Conservation (phyloP, 2,113 vertebrate species). For the Rhinolophus ferrumequinum region DNA sequence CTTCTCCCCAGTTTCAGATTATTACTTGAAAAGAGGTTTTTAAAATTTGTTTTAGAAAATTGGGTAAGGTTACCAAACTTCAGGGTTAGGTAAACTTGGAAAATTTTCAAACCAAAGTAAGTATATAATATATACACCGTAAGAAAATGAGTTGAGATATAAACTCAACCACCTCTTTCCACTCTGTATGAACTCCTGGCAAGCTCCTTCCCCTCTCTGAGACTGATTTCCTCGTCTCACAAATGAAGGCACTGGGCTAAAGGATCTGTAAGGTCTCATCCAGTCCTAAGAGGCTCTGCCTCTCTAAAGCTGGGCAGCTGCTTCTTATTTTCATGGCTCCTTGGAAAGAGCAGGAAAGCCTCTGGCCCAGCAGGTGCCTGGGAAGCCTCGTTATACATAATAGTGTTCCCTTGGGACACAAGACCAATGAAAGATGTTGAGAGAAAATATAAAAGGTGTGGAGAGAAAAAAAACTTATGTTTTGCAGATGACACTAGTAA, state of each 20-base stretch:
- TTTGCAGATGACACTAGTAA: constrained; percentile 9
- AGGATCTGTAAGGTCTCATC: neutral
- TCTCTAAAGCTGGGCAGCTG: constrained; percentile 21
- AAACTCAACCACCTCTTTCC: neutral
- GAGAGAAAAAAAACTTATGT: neutral
- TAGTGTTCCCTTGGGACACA: neutral
- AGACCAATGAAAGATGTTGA: neutral
- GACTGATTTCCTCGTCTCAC: neutral
- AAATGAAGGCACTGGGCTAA: neutral
- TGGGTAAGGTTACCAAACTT: constrained; percentile 47
- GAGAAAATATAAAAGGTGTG: neutral
- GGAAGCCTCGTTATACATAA: neutral
- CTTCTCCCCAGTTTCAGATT: constrained; percentile 23
- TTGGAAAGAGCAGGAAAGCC: constrained; percentile 9
- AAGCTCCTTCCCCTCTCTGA: neutral
- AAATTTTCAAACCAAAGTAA: constrained; percentile 30
- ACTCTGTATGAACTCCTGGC: neutral
- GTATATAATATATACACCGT: neutral
- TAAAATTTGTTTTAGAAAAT: neutral
- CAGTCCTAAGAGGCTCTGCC: neutral
- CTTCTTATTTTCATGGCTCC: constrained; percentile 7
- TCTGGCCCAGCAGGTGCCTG: neutral
- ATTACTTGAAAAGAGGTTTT: neutral
- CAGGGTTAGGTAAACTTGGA: neutral
- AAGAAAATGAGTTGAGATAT: neutral